These are phyloP conservation scores for Dorcus hopei DNA, from an alignment of 2,888 invertebrate genomes.

Conservation along the genomic window DNA sequence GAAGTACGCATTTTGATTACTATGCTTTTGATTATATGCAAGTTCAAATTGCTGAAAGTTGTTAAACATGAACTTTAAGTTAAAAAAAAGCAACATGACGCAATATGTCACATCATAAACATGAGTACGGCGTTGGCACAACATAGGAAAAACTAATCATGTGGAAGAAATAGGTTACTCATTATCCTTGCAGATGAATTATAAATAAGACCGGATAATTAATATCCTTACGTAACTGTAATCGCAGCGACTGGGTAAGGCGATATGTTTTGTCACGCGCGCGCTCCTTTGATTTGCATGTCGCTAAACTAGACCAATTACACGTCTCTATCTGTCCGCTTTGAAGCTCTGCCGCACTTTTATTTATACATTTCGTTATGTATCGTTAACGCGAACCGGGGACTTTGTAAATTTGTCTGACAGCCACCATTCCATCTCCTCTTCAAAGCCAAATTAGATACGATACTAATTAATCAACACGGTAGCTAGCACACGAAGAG, in stretches of 20 bases:
- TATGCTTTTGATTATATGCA: no score
- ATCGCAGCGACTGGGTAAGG: slow-evolving; percentile 37
- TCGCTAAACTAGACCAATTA: slow-evolving; percentile 49
- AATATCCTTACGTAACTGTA: slow-evolving; percentile 36
- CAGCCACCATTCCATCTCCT: slow-evolving; percentile 23
- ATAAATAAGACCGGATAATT: slow-evolving; percentile 29
- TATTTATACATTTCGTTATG: slow-evolving; percentile 45
- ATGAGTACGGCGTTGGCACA: no score
- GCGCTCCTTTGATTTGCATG: slow-evolving; percentile 46
- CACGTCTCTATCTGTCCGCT: slow-evolving; percentile 42
- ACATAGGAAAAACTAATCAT: not conserved
- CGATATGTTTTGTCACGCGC: slow-evolving; percentile 49
- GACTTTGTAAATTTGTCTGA: slow-evolving; percentile 23
- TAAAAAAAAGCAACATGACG: no score
- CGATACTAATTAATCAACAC: slow-evolving; percentile 33
- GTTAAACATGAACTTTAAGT: no score
- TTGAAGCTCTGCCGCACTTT: slow-evolving; percentile 39
- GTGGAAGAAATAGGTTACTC: not conserved
- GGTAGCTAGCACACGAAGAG: not conserved
- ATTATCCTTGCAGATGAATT: not conserved
- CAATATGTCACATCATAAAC: no score
- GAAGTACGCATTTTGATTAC: no score
- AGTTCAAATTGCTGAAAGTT: no score
- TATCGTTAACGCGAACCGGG: slow-evolving; percentile 43
- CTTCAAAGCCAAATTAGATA: slow-evolving; percentile 36